phyloP scores from a whole-genome alignment of 2,113 vertebrate genomes.

The Manacus vitellinus region DNA sequence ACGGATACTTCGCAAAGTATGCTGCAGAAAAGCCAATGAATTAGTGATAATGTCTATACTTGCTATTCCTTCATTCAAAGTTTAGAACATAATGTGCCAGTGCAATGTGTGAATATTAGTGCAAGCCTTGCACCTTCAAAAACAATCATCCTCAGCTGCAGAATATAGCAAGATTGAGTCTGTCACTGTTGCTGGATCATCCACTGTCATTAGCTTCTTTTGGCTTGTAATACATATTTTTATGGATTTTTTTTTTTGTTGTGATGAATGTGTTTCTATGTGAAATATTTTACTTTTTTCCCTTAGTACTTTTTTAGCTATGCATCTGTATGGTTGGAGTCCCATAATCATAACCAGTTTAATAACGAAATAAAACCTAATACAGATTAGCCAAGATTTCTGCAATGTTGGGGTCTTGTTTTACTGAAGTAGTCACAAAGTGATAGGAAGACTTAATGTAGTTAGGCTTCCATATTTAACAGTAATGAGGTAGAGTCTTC shows the following conservation, averaged over 20 bases:
- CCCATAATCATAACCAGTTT: neutral
- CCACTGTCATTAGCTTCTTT: neutral
- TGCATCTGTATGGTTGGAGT: neutral
- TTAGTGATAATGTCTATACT: neutral
- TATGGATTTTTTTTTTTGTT: neutral
- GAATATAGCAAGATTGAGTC: neutral
- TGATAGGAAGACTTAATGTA: neutral
- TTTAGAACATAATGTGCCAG: neutral
- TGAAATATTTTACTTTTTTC: neutral
- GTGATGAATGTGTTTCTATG: neutral
- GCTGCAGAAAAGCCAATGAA: neutral
- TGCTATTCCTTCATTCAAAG: neutral
- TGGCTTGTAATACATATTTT: neutral
- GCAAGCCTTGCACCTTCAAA: neutral
- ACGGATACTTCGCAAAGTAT: neutral
- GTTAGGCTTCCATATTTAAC: neutral
- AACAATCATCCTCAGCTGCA: neutral
- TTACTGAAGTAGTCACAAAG: neutral
- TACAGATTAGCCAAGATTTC: neutral
- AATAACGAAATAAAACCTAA: neutral
- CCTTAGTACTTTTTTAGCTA: neutral
- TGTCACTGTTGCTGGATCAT: neutral
- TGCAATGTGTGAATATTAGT: neutral
- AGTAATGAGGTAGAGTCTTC: neutral
- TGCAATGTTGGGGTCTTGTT: neutral